Evolutionary conservation across 2,888 invertebrate species (phyloP).

Genomic region (Stenotaenia linearis): DNA sequence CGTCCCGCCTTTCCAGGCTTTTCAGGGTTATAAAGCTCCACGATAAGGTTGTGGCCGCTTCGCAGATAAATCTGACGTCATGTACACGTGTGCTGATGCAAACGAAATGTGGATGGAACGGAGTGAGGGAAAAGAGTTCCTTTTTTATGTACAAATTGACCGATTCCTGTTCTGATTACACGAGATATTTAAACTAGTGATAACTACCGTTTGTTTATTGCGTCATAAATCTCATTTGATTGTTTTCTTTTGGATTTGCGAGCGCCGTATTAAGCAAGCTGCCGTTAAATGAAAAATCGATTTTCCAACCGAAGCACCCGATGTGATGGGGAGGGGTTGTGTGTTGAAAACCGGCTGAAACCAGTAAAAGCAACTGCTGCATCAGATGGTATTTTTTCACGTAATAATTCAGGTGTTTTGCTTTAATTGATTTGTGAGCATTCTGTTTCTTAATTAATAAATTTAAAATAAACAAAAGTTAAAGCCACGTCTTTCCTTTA

Average conservation of each 20-base stretch:
- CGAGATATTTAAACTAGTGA: background rate
- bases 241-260: background rate
- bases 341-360: background rate
- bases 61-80: background rate
- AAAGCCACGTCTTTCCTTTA: no score
- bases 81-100: background rate
- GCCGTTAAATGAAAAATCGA: background rate
- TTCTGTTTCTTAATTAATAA: no score
- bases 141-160: background rate
- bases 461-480: no score
- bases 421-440: no score
- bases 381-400: no score
- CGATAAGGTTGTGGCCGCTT: background rate
- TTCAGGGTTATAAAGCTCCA: background rate
- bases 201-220: background rate
- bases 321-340: background rate
- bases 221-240: background rate
- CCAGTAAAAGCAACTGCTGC: background rate
- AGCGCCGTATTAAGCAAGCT: background rate
- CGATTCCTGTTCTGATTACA: background rate
- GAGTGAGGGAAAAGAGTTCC: background rate
- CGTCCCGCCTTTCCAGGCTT: background rate
- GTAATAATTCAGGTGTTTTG: no score
- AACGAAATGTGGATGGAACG: background rate
- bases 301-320: background rate